Conservation (phyloP, 2,888 invertebrate genomes). For the Meta bourneti region DNA sequence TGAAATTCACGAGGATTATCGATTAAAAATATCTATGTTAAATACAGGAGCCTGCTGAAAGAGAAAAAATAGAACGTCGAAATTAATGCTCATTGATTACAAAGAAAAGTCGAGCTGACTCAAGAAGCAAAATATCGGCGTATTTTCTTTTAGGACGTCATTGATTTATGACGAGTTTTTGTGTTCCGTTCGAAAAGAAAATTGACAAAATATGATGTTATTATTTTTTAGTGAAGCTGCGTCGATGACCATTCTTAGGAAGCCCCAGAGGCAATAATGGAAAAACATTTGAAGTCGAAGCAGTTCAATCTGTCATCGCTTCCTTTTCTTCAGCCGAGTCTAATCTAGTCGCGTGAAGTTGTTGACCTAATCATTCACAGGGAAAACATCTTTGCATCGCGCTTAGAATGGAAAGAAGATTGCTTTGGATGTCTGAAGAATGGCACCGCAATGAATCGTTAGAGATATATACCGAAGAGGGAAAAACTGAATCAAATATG, state of each 20-base stretch:
- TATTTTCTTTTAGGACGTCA: slow-evolving; percentile 51
- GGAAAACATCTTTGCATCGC: slow-evolving; percentile 60
- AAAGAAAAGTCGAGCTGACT: slow-evolving; percentile 36
- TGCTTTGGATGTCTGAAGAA: slow-evolving; percentile 57
- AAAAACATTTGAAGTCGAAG: slow-evolving; percentile 68
- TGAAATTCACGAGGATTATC: neutral
- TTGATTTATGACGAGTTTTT: slow-evolving; percentile 64
- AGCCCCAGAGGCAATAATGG: slow-evolving; percentile 57
- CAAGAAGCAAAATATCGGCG: slow-evolving; percentile 29
- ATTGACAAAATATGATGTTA: slow-evolving; percentile 66
- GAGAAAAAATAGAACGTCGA: slow-evolving; percentile 5
- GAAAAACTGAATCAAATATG: slow-evolving; percentile 4
- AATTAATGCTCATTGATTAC: slow-evolving; percentile 55
- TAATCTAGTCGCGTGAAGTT: slow-evolving; percentile 56
- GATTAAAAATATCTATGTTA: neutral
- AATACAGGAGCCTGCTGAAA: neutral
- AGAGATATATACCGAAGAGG: slow-evolving; percentile 44
- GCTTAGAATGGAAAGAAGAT: slow-evolving; percentile 57
- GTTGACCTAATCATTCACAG: slow-evolving; percentile 66
- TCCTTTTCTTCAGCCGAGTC: slow-evolving; percentile 33
- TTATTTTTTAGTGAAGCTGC: slow-evolving; percentile 59
- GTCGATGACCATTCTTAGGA: slow-evolving; percentile 55
- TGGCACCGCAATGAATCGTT: slow-evolving; percentile 50
- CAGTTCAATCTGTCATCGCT: slow-evolving; percentile 63
- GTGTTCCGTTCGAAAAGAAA: slow-evolving; percentile 49